These are phyloP conservation scores for Drosophila nasuta DNA, from an alignment of 1,140 invertebrate species.

Conservation along the genomic window DNA sequence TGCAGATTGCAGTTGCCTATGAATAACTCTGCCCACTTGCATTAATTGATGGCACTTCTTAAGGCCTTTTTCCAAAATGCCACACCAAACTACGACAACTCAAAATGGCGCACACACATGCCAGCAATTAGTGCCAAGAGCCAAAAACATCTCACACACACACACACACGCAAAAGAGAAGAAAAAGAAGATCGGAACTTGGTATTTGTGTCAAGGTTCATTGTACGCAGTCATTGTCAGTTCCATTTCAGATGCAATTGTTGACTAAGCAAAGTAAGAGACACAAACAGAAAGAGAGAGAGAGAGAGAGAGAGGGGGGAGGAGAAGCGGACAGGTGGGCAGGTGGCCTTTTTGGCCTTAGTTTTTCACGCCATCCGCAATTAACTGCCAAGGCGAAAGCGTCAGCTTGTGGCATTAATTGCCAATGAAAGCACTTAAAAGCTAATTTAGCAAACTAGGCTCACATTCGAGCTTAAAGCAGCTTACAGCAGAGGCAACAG, in stretches of 20 bases:
- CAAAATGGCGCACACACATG: conserved; percentile 14
- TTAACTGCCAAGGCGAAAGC: conserved; percentile 67
- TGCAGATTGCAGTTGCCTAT: not conserved
- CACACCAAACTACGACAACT: not conserved
- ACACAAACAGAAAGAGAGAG: too few species aligned
- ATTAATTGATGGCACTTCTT: conserved; percentile 33
- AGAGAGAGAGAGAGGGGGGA: not conserved
- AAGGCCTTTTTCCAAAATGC: conserved; percentile 36
- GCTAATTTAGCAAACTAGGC: conserved; percentile 64
- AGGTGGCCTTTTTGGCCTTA: conserved; percentile 27
- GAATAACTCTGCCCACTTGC: conserved; percentile 23
- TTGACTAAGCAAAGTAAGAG: not conserved
- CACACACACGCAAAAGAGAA: not conserved
- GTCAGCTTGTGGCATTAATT: conserved; percentile 66
- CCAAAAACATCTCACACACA: not conserved
- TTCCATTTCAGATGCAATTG: conserved; percentile 55
- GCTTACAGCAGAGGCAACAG: conserved; percentile 21
- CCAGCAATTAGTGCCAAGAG: conserved; percentile 65
- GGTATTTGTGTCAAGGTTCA: conserved; percentile 72
- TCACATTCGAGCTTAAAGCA: conserved; percentile 45
- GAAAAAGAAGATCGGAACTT: conserved; percentile 16
- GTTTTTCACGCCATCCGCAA: conserved; percentile 61
- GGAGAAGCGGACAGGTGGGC: not conserved
- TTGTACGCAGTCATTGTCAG: conserved; percentile 53
- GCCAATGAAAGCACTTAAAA: conserved; percentile 77